Base-by-base conservation (phyloP, 2,888 invertebrate species). In the Geotrupes spiniger region DNA sequence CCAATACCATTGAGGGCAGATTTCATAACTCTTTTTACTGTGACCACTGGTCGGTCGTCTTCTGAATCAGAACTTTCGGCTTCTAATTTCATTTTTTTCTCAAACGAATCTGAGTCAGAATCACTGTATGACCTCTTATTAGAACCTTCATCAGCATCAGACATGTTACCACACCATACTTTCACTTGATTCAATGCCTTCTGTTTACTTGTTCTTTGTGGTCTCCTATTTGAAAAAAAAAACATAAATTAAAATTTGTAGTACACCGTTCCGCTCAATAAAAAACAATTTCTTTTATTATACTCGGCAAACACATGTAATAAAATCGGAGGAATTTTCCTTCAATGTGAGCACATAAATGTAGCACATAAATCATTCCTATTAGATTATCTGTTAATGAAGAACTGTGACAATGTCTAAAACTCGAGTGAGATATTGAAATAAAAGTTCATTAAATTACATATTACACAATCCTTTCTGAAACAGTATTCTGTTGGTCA, bases 161-260 rank as follows among this genome's bases (percentile, higher is more conserved):
- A 77, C 66, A 79, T 80, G 1, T 78, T 84, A 9, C 87, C 87
- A 58, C 87, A 88, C 91, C 90, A 91, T 50, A 85, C 85, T 65
- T 90, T 90, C 45, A 90, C 89, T 68, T 89, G 88, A 69, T 87
- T 87, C 68, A 89, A 74, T 0, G 89, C 89, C 59, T 87, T 87
- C 39, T 84, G 85, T 69, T 90, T 91, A 61, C 89, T 89, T n/a
- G 83, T 83, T 12, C 87, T 77, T 65, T 83, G 83, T 2, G 87
- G 84, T 16, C 87, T 80, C 2, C 84, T 84, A 53, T 21, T 64
- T 48, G 36, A 31, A 10, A 41, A 36, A 45, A 33, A 2, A 9
- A n/a, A n/a, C n/a, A n/a, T n/a, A n/a, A n/a, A 29, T 36, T 31
- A 47, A 29, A 36, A 26, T 15, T 17, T 26, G 33, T 16, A 16